phyloP scores from a whole-genome alignment of 2,113 vertebrate species.

The Polypterus senegalus region DNA sequence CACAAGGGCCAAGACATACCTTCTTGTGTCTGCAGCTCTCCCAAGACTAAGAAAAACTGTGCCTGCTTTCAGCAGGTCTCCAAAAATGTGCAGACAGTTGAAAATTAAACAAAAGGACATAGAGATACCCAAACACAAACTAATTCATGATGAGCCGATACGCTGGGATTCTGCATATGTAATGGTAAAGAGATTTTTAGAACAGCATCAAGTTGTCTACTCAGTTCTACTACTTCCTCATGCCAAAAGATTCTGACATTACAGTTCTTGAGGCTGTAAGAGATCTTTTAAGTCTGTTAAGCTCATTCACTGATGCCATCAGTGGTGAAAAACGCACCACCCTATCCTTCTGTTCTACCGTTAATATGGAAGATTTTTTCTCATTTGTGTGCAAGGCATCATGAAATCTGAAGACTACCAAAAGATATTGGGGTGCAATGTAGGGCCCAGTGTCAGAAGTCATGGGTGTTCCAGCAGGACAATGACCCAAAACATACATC shows the following conservation, averaged over 20 bases:
- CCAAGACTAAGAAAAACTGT: constrained; percentile 12
- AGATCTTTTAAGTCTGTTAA: constrained; percentile 4
- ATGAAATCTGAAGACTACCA: too few species aligned
- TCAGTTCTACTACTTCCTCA: constrained; percentile 12
- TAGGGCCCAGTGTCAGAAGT: too few species aligned
- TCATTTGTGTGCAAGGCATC: not conserved
- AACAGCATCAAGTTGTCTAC: constrained; percentile 16
- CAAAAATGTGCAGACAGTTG: constrained; percentile 11
- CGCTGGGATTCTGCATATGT: constrained; percentile 15
- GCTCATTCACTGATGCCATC: constrained; percentile 16
- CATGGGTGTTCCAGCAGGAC: too few species aligned
- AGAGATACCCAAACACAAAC: constrained; percentile 9
- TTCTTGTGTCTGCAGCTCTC: constrained; percentile 10
- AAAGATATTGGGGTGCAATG: too few species aligned
- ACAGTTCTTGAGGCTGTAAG: constrained; percentile 10
- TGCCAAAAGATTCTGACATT: constrained; percentile 15
- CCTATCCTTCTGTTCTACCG: constrained; percentile 14
- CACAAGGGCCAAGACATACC: constrained; percentile 15
- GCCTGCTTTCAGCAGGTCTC: constrained; percentile 16
- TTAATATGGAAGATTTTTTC: constrained; percentile 15
- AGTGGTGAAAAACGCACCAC: constrained; percentile 18
- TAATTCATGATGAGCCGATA: constrained; percentile 20
- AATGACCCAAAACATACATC: too few species aligned
- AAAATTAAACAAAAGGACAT: constrained; percentile 12
- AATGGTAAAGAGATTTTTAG: constrained; percentile 14